A percentile compares a stretch with the other conserved stretches of the same genome.
Evolutionary conservation across 2,888 invertebrate species (phyloP).

Genomic region (Yponomeuta evonymella): DNA sequence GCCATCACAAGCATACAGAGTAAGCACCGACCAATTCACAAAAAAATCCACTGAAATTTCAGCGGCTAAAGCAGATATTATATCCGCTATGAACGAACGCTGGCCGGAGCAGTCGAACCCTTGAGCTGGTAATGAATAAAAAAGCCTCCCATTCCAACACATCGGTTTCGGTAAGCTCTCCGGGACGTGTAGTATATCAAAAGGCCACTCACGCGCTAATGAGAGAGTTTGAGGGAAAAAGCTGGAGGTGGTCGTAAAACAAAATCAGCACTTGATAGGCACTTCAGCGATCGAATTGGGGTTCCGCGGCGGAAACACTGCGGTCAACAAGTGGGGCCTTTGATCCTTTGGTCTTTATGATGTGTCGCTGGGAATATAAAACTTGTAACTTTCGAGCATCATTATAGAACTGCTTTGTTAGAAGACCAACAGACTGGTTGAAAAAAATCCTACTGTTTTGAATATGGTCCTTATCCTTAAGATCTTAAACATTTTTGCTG

Average conservation of each 20-base stretch:
- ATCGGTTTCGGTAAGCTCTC: neutral
- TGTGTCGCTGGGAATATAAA: neutral
- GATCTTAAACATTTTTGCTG: no score
- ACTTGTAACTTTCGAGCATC: no score
- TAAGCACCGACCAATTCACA: no score
- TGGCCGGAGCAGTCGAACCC: no score
- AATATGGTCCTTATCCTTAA: no score
- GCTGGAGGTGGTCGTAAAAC: conserved; percentile 8
- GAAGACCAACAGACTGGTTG: no score
- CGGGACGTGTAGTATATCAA: neutral
- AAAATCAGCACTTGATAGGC: conserved; percentile 10
- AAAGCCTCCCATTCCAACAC: no score
- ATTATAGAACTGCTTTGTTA: no score
- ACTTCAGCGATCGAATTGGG: neutral
- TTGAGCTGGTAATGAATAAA: no score
- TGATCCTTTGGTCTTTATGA: neutral
- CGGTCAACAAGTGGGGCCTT: neutral
- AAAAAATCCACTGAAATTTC: neutral
- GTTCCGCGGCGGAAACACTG: neutral
- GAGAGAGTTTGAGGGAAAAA: conserved; percentile 10
- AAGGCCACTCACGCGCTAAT: conserved; percentile 1
- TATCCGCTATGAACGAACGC: no score
- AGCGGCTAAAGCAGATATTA: neutral
- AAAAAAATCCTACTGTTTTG: no score
- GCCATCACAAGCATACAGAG: no score